Percentiles rank a stretch among this genome's conserved stretches.
Conservation (phyloP, 2,113 vertebrate species). For the Xiphophorus maculatus region DNA sequence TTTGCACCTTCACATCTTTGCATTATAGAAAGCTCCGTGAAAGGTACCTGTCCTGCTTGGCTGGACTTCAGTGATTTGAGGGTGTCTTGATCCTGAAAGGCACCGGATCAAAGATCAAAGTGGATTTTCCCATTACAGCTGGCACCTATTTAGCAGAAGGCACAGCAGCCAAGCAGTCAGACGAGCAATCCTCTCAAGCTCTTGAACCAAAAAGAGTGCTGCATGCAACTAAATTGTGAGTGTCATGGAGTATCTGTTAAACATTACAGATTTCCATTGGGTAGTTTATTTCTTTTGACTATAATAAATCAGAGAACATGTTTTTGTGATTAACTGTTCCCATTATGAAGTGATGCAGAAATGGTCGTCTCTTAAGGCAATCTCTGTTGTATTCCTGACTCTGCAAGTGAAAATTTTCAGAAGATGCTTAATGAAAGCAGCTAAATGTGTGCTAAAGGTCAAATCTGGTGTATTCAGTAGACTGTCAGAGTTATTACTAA, state of each 20-base stretch:
- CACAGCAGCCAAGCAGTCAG: neutral
- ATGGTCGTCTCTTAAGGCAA: too few species aligned
- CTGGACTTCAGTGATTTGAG: neutral
- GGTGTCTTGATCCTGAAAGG: neutral
- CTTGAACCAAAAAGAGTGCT: neutral
- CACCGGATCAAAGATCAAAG: conserved; percentile 7
- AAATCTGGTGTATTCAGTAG: too few species aligned
- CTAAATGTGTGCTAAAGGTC: too few species aligned
- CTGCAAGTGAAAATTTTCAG: too few species aligned
- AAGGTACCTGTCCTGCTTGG: neutral
- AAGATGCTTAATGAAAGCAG: too few species aligned
- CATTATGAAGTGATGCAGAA: neutral
- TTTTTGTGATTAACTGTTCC: too few species aligned
- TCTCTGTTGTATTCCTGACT: too few species aligned
- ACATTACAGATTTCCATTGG: neutral
- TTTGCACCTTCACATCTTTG: neutral
- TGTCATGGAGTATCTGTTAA: neutral
- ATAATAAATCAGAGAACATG: too few species aligned
- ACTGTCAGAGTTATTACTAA: too few species aligned
- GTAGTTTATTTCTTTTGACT: neutral
- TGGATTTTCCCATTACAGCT: neutral
- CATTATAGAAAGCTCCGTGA: neutral
- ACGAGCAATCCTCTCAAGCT: neutral
- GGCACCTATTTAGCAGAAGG: neutral
- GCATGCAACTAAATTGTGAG: neutral